phyloP scores from a whole-genome alignment of 2,113 vertebrate genomes.

The Perca schrenkii region DNA sequence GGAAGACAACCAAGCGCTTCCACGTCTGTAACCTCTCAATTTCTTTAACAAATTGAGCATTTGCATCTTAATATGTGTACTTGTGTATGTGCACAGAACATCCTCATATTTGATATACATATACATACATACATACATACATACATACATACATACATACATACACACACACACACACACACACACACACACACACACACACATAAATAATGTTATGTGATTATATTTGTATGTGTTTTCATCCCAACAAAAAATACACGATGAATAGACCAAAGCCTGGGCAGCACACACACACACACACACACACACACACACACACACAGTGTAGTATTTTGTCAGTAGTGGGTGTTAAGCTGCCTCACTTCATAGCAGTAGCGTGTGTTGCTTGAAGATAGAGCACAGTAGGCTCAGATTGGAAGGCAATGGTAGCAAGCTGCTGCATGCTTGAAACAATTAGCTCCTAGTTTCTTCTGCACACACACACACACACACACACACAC shows the following conservation, averaged over 20 bases:
- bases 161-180: neutral
- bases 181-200: neutral
- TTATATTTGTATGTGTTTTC: too few species aligned
- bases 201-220: neutral
- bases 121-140: neutral
- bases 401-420: conserved; percentile 46
- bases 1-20: conserved; percentile 10
- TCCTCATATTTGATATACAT: conserved; percentile 15
- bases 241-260: too few species aligned
- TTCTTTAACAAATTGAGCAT: conserved; percentile 26
- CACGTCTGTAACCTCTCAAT: conserved; percentile 13
- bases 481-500: neutral
- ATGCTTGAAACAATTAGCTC: conserved; percentile 66
- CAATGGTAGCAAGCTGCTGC: conserved; percentile 64
- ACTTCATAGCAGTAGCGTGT: conserved; percentile 48
- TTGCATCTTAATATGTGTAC: conserved; percentile 9
- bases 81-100: neutral
- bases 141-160: neutral
- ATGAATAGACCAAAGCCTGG: too few species aligned
- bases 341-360: conserved; percentile 54
- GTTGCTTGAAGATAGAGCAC: conserved; percentile 63
- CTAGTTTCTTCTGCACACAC: conserved; percentile 29
- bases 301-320: neutral
- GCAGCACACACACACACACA: neutral
- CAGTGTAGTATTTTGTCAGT: conserved; percentile 59